Percentiles rank a stretch among this genome's conserved stretches.
These are phyloP conservation scores for Scaptodrosophila lebanonensis DNA, from an alignment of 1,140 invertebrate genomes.

Conservation along the genomic window DNA sequence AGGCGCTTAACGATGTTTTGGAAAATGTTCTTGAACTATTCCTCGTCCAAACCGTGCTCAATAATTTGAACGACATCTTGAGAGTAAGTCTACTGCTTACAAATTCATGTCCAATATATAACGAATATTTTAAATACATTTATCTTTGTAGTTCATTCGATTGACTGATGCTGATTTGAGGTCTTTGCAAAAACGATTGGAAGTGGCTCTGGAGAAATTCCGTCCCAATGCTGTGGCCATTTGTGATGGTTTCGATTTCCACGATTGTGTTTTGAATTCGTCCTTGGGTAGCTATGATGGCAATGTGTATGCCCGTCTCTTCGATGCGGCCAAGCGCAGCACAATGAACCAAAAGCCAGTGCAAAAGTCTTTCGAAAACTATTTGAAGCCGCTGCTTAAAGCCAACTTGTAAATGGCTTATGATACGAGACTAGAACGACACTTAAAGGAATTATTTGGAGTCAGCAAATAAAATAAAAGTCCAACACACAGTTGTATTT, in stretches of 20 bases:
- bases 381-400: slow-evolving; percentile 87
- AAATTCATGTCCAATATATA: neutral
- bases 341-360: slow-evolving; percentile 90
- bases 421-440: too few species aligned
- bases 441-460: too few species aligned
- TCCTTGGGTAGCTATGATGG: slow-evolving; percentile 93
- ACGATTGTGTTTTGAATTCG: slow-evolving; percentile 89
- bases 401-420: slow-evolving; percentile 83
- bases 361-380: slow-evolving; percentile 85
- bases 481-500: too few species aligned
- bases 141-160: slow-evolving; percentile 80
- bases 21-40: slow-evolving; percentile 87
- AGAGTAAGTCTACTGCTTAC: slow-evolving; percentile 79
- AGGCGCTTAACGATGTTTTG: slow-evolving; percentile 80
- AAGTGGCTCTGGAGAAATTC: slow-evolving; percentile 83
- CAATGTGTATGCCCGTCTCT: slow-evolving; percentile 92
- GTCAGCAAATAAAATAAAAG: too few species aligned
- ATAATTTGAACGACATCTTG: slow-evolving; percentile 86
- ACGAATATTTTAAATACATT: neutral
- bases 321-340: slow-evolving; percentile 89
- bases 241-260: slow-evolving; percentile 93
- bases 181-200: slow-evolving; percentile 82
- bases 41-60: slow-evolving; percentile 85
- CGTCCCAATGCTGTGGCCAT: slow-evolving; percentile 92
- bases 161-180: slow-evolving; percentile 82